A percentile compares a stretch with the other conserved stretches of the same genome.
These are phyloP conservation scores for Acrossocheilus wenchowensis DNA, from an alignment of 2,797 vertebrate species.

Conservation along the genomic window DNA sequence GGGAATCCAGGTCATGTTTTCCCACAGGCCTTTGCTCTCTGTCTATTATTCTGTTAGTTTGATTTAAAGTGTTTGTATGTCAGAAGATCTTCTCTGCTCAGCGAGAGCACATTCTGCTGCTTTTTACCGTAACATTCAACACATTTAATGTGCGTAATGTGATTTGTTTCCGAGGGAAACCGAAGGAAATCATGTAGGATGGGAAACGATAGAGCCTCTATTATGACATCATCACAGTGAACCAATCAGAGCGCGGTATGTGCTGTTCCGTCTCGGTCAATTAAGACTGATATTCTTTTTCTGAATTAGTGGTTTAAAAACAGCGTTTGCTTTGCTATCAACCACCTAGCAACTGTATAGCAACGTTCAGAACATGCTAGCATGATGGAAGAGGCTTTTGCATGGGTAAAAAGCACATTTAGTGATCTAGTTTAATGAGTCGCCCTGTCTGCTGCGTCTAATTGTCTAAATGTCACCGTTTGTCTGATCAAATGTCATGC, in stretches of 20 bases:
- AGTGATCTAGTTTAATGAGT: neutral
- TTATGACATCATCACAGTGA: neutral
- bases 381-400: neutral
- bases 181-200: neutral
- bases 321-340: neutral
- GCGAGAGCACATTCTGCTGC: neutral
- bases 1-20: constrained; percentile 13
- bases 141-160: neutral
- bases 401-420: neutral
- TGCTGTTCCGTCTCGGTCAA: neutral
- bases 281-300: neutral
- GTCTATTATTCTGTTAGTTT: neutral
- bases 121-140: neutral
- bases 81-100: neutral
- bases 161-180: neutral
- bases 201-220: neutral
- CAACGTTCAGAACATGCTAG: neutral
- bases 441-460: neutral
- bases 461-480: constrained; percentile 53
- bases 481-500: constrained; percentile 49
- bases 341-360: neutral
- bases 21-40: constrained; percentile 33
- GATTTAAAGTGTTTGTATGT: neutral
- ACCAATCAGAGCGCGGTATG: neutral
- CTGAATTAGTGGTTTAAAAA: neutral